Evolutionary conservation across 2,113 vertebrate genomes (phyloP).

Genomic region (Clupea harengus): DNA sequence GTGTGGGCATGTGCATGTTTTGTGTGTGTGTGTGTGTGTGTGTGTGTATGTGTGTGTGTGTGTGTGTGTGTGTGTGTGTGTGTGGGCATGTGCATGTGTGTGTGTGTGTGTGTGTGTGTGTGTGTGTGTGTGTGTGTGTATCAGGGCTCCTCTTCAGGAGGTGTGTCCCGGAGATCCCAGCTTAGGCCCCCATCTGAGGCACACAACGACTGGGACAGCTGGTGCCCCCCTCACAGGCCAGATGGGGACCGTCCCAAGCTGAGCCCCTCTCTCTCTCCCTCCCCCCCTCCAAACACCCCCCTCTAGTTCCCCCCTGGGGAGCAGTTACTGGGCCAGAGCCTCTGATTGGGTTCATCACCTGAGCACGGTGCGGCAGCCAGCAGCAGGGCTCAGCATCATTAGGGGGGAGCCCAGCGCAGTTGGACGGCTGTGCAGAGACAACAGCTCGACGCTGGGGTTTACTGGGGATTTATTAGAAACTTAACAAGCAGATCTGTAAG

Average conservation of each 20-base stretch:
- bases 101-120: not conserved
- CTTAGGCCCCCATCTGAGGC: slow-evolving; percentile 28
- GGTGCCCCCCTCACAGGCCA: slow-evolving; percentile 31
- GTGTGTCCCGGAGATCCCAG: not conserved
- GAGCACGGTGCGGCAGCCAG: not conserved
- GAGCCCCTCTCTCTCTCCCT: slow-evolving; percentile 31
- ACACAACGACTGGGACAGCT: slow-evolving; percentile 32
- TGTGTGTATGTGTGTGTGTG: not conserved
- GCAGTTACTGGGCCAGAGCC: slow-evolving; percentile 22
- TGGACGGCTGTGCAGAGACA: not conserved
- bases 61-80: not conserved
- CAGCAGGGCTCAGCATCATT: not conserved
- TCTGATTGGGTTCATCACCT: slow-evolving; percentile 23
- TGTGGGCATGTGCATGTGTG: not conserved
- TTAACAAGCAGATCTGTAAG: not conserved
- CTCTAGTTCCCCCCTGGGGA: not conserved
- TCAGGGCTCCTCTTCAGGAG: not conserved
- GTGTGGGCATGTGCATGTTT: too few relatives aligned
- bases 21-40: too few relatives aligned
- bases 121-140: not conserved
- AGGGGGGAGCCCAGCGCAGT: not conserved
- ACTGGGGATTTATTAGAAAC: not conserved
- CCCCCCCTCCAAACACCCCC: slow-evolving; percentile 19
- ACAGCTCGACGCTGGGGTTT: not conserved
- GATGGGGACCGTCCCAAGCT: slow-evolving; percentile 37